These are phyloP conservation scores for Acleris emargana DNA, from an alignment of 2,888 invertebrate species.

Conservation along the genomic window DNA sequence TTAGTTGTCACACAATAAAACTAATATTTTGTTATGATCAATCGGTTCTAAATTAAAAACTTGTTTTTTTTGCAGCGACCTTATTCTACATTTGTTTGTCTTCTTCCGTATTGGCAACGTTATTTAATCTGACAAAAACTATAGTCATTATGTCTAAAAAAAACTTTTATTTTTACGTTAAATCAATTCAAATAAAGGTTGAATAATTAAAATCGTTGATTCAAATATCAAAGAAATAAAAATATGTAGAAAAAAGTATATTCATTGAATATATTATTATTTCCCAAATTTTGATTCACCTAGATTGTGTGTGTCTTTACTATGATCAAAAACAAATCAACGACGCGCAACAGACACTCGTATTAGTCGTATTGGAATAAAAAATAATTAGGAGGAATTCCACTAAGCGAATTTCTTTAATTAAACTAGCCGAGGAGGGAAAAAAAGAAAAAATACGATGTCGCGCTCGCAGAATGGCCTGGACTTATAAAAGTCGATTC, in stretches of 20 bases:
- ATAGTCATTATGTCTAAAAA: no score
- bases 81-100: no score
- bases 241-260: neutral
- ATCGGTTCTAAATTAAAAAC: no score
- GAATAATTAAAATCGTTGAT: no score
- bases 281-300: neutral
- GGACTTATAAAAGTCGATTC: slow-evolving; percentile 4
- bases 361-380: slow-evolving; percentile 21
- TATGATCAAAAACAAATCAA: slow-evolving; percentile 27
- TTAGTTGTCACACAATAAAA: no score
- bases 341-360: slow-evolving; percentile 4
- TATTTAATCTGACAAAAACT: no score
- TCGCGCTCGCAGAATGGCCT: neutral
- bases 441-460: slow-evolving; percentile 12
- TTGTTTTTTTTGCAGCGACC: no score
- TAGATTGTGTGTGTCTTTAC: slow-evolving; percentile 18
- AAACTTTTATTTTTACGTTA: no score
- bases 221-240: neutral
- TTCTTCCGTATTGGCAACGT: no score
- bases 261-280: neutral
- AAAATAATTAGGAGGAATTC: slow-evolving; percentile 29
- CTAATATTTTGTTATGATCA: no score
- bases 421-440: slow-evolving; percentile 18
- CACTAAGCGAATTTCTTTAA: slow-evolving; percentile 24
- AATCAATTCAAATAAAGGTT: no score